Evolutionary conservation across 1,140 invertebrate species (phyloP).

Genomic region (Bombyx mori): DNA sequence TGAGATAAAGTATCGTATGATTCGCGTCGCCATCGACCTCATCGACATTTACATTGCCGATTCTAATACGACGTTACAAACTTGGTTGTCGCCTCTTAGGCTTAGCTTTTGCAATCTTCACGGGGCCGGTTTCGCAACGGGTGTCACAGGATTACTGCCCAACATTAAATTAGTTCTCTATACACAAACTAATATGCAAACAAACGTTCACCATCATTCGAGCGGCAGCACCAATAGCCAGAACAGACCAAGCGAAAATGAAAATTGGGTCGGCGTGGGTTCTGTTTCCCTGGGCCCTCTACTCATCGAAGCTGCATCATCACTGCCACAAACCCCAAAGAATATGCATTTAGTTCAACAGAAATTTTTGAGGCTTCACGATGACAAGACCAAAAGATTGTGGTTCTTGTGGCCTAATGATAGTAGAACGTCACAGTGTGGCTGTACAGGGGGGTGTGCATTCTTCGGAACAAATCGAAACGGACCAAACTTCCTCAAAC

Average conservation of each 20-base stretch:
- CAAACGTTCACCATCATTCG: constrained; percentile 50
- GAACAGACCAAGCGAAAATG: constrained; percentile 66
- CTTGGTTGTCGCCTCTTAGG: constrained; percentile 91
- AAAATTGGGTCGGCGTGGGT: constrained; percentile 94
- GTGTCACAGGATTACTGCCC: constrained; percentile 90
- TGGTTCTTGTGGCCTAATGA: constrained; percentile 95
- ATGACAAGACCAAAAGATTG: constrained; percentile 87
- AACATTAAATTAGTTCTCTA: constrained; percentile 71
- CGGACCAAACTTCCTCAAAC: constrained; percentile 90
- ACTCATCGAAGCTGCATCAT: constrained; percentile 92
- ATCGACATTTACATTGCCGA: constrained; percentile 94
- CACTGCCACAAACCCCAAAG: constrained; percentile 80
- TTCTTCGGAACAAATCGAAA: constrained; percentile 95
- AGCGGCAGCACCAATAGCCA: constrained; percentile 50
- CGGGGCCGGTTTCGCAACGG: constrained; percentile 89
- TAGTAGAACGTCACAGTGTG: constrained; percentile 81
- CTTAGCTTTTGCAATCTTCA: constrained; percentile 95
- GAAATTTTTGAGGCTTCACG: constrained; percentile 91
- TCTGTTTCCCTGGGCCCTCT: constrained; percentile 91
- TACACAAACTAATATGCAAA: constrained; percentile 64
- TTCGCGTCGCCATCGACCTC: constrained; percentile 90
- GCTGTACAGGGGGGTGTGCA: constrained; percentile 93
- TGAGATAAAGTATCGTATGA: constrained; percentile 96
- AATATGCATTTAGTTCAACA: constrained; percentile 85
- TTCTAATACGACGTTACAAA: constrained; percentile 86